Conservation (phyloP, 2,888 invertebrate species). For the Caenorhabditis macrosperma region DNA sequence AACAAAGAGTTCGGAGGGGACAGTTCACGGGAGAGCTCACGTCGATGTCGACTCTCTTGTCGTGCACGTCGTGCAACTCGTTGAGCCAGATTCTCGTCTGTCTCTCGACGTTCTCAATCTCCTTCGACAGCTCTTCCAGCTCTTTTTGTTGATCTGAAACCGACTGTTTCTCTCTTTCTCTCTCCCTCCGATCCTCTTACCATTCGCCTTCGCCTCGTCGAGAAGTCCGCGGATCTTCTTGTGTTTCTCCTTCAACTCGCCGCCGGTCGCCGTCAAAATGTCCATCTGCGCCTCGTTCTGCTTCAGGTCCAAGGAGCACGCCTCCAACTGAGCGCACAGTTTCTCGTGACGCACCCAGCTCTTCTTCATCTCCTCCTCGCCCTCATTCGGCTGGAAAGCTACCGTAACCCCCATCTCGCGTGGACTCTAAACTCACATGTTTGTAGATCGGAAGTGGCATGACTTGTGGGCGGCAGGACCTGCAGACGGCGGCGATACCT, state of each 20-base stretch:
- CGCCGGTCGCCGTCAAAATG: slow-evolving; percentile 76
- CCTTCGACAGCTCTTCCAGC: slow-evolving; percentile 59
- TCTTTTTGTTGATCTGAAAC: slow-evolving; percentile 53
- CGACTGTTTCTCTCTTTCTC: background rate
- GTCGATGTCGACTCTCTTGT: slow-evolving; percentile 73
- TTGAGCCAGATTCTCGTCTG: slow-evolving; percentile 77
- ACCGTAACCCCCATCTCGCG: background rate
- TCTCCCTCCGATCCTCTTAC: background rate
- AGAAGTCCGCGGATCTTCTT: slow-evolving; percentile 69
- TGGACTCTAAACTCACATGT: slow-evolving; percentile 21
- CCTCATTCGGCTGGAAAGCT: slow-evolving; percentile 54
- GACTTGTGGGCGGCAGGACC: background rate
- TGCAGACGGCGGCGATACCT: background rate
- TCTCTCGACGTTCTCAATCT: slow-evolving; percentile 64
- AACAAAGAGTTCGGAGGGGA: background rate
- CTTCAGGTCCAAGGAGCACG: slow-evolving; percentile 60
- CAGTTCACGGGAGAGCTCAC: slow-evolving; percentile 46
- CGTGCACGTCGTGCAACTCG: slow-evolving; percentile 77
- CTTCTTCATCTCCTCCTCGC: slow-evolving; percentile 65
- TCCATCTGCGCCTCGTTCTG: slow-evolving; percentile 76
- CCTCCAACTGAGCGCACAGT: slow-evolving; percentile 62
- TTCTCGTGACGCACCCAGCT: slow-evolving; percentile 62
- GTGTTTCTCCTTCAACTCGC: slow-evolving; percentile 71
- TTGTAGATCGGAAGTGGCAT: slow-evolving; percentile 59
- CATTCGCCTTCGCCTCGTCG: slow-evolving; percentile 59